Evolutionary conservation across 2,113 vertebrate genomes (phyloP).

Genomic region (Gorsachius goisagi): DNA sequence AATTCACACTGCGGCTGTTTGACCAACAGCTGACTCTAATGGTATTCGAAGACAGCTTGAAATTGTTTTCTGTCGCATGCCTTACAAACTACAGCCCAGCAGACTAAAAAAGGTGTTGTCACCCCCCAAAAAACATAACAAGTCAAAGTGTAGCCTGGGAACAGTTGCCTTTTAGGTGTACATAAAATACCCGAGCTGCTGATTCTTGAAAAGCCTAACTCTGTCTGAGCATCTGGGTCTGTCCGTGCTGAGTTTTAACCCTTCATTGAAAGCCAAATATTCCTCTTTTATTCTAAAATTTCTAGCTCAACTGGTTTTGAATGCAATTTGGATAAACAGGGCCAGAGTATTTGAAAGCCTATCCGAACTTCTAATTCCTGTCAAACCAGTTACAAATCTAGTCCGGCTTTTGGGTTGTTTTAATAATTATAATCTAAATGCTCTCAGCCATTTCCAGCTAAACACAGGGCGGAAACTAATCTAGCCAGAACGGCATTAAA

Average conservation of each 20-base stretch:
- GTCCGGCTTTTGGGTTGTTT: background rate
- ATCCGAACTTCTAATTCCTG: background rate
- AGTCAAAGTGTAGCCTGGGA: background rate
- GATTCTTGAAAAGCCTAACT: background rate
- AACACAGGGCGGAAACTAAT: background rate
- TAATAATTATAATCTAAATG: background rate
- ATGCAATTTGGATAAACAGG: background rate
- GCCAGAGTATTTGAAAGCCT: background rate
- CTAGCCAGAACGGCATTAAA: background rate
- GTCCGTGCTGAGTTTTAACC: background rate
- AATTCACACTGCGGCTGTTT: background rate
- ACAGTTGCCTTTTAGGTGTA: background rate
- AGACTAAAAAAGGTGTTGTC: background rate
- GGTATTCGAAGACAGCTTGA: background rate
- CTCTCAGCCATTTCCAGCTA: background rate
- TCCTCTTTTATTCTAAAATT: background rate
- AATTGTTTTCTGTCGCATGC: background rate
- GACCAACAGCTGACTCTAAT: background rate
- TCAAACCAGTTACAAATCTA: conserved; percentile 20
- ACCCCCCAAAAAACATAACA: rapidly evolving
- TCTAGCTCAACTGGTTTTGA: conserved; percentile 20
- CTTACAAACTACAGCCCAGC: background rate
- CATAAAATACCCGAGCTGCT: background rate
- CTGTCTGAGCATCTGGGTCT: background rate
- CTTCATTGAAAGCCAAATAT: conserved; percentile 2